Conservation (phyloP, 2,113 vertebrate species). For the Vireo altiloquus region DNA sequence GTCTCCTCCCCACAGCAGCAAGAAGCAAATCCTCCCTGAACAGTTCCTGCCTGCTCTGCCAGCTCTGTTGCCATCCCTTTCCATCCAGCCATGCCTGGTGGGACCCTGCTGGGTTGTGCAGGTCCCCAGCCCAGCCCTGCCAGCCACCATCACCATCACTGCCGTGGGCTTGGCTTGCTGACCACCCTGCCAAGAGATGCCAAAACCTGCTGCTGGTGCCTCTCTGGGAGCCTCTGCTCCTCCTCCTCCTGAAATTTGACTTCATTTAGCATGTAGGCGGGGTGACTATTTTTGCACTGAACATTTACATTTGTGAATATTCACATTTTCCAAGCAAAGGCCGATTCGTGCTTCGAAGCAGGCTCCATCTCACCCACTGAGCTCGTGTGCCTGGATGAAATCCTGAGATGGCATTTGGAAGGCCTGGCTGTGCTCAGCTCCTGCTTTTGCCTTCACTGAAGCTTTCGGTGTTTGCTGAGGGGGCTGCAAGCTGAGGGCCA, state of each 20-base stretch:
- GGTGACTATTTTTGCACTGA: conserved; percentile 56
- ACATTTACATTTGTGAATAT: conserved; percentile 56
- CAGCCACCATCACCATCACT: neutral
- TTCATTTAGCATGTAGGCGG: neutral
- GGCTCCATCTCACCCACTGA: neutral
- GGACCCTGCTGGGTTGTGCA: rapidly evolving
- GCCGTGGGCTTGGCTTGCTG: neutral
- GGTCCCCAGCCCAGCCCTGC: neutral
- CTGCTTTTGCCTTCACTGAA: neutral
- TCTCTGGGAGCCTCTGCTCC: neutral
- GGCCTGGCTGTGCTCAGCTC: neutral
- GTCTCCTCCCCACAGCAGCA: neutral
- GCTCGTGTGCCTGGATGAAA: neutral
- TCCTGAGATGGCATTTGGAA: neutral
- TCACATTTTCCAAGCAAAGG: conserved; percentile 21
- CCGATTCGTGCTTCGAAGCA: neutral
- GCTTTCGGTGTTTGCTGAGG: neutral
- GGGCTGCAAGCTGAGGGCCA: neutral
- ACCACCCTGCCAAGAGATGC: neutral
- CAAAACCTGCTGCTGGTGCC: neutral
- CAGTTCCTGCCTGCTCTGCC: neutral
- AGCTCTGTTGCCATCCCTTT: neutral
- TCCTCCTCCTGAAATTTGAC: conserved; percentile 3
- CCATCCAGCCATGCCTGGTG: neutral
- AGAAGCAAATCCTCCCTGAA: neutral